Base-by-base conservation (phyloP, 2,888 invertebrate species). In the Chloroclysta siterata region DNA sequence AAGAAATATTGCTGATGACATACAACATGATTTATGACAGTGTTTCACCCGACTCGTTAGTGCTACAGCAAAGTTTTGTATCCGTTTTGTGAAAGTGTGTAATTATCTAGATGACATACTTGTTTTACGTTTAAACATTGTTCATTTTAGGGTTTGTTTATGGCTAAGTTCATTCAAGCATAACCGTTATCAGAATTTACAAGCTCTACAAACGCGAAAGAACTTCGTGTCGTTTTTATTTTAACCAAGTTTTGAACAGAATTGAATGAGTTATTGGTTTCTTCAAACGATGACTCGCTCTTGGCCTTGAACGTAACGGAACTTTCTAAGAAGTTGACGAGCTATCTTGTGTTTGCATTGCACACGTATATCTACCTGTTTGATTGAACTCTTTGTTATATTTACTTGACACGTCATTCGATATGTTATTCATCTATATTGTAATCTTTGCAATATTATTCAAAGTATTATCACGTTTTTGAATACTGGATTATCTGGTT, bases 51-150 rank as follows among this genome's bases (percentile, higher is more conserved):
- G 29, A 58, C 59, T 44, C 54, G 46, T 22, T 22, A 22, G 22
- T 3, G 22, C 22, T 22, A 22, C 22, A 22, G 22, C 22, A 1
- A 2, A 53, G 14, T 66, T 68, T 63, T 58, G 57, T 65, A 72
- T 75, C 69, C 70, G 63, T 29, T 48, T 54, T 60, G 63, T 63
- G 66, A 63, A 67, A 67, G 63, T 55, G 42, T 61, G 51, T 42
- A 51, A 53, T 61, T 58, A 61, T 61, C 57, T 61, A 41, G 51
- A 63, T 58, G 58, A 58, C 51, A 58, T 44, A 42, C 50, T 58
- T 44, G 47, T 59, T 62, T 55, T 52, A 39, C 48, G 22, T 41
- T 15, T 3, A n/a, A 46, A 56, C 28, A 53, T 41, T 55, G 52
- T 64, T 50, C 44, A 14, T 36, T 52, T 54, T 33, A 59, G 10